Conservation (phyloP, 2,888 invertebrate species). For the Stramonita haemastoma region DNA sequence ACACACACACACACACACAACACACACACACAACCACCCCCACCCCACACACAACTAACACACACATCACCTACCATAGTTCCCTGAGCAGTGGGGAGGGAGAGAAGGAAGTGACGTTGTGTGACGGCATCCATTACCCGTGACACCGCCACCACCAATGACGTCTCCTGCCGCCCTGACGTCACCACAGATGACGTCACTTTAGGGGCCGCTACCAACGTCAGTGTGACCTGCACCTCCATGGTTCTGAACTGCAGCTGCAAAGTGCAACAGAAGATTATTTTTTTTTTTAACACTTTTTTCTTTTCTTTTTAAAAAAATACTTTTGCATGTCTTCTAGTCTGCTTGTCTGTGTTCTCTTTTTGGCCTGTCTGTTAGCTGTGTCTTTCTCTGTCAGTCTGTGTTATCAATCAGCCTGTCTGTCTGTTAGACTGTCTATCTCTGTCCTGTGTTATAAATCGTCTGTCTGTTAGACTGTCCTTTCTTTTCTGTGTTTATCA, state of each 20-base stretch:
- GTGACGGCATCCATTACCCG: slow-evolving; percentile 1
- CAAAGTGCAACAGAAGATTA: not conserved
- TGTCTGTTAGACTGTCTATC: too few relatives aligned
- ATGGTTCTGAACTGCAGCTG: not conserved
- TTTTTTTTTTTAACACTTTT: too few relatives aligned
- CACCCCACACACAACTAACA: not conserved
- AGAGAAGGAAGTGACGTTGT: not conserved
- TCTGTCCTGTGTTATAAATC: too few relatives aligned
- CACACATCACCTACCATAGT: not conserved
- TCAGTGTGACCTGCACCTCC: not conserved
- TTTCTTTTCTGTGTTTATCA: too few relatives aligned
- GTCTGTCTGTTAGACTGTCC: too few relatives aligned
- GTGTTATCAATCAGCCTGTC: too few relatives aligned
- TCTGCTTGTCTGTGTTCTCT: too few relatives aligned
- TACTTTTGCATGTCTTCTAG: too few relatives aligned
- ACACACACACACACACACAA: not conserved
- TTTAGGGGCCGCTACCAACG: not conserved
- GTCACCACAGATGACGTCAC: not conserved
- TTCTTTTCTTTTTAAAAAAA: too few relatives aligned
- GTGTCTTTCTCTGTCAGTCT: too few relatives aligned
- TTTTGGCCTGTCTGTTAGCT: too few relatives aligned
- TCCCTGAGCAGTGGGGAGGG: not conserved
- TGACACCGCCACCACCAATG: not conserved
- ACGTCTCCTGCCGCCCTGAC: slow-evolving; percentile 1
- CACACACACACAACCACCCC: not conserved